Percentiles rank a stretch among this genome's conserved stretches.
These are phyloP conservation scores for Notiomystis cincta DNA, from an alignment of 2,113 vertebrate genomes.

Conservation along the genomic window DNA sequence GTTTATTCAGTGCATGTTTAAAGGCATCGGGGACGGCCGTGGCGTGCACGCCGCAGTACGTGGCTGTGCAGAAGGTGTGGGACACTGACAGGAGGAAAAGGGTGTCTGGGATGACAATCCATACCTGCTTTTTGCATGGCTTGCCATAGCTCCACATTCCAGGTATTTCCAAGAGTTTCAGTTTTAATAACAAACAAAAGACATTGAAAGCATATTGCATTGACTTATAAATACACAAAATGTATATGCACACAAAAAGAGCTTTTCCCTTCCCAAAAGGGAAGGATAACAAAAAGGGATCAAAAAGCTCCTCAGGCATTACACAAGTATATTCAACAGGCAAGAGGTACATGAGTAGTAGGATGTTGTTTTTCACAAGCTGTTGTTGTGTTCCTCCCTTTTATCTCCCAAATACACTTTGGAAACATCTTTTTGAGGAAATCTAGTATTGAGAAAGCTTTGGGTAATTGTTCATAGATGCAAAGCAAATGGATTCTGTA, in stretches of 20 bases:
- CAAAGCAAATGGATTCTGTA: neutral
- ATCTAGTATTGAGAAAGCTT: neutral
- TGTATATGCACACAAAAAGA: neutral
- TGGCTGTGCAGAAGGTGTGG: neutral
- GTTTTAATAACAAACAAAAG: neutral
- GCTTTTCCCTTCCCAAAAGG: neutral
- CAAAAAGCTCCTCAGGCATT: neutral
- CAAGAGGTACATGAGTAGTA: neutral
- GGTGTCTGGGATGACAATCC: neutral
- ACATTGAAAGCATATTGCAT: neutral
- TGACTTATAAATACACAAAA: neutral
- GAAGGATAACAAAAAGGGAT: neutral
- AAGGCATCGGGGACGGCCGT: fast-evolving
- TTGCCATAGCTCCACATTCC: neutral
- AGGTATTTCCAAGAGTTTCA: neutral
- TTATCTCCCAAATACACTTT: neutral
- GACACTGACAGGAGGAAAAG: neutral
- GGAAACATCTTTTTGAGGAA: neutral
- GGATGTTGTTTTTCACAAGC: neutral
- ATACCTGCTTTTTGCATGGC: neutral
- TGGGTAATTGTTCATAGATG: neutral
- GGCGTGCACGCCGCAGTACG: neutral
- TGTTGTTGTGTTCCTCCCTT: neutral
- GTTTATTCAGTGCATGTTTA: neutral
- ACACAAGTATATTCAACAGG: neutral